Evolutionary conservation across 2,113 vertebrate genomes (phyloP), one percentile per base, ranked within the genome.

Genomic region (Ictidomys tridecemlineatus): DNA sequence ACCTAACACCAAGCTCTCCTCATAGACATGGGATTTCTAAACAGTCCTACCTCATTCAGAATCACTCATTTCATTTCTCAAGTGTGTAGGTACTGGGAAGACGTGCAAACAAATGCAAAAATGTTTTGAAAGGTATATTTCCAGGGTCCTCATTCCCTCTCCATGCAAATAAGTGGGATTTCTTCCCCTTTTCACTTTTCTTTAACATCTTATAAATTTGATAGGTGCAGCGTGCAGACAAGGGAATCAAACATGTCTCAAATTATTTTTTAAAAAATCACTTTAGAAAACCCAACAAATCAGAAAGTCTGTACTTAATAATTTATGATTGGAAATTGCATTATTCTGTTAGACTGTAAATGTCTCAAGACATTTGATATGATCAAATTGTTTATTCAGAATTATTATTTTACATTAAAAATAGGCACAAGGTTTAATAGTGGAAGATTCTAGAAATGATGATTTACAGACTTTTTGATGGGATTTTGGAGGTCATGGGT

Each of bases 321-420:
- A 56, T 70, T 90, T 96, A 45, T 51, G 48, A 9, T 32, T 83
- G 85, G 69, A 72, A 89, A 69, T 53, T 70, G 16, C 5, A 78
- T 51, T 74, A 85, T 24, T 85, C 58, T 72, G 28, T 91, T 39
- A 45, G 14, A 30, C 4, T 80, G 22, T 51, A 42, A 93, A 87
- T 86, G 45, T 5, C 82, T 97, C 5, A 10, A 94, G 70, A 79
- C 45, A 45, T 45, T 69, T 74, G 56, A 69, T 74, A 37, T 61
- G 18, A 56, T 12, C 51, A 84, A 83, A 73, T 94, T 26, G 61
- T 11, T 28, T 34, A 16, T 73, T 76, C 58, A 63, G 34, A 69
- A 77, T 74, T 51, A 72, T 83, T 67, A 67, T 96, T 96, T 91
- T 56, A 48, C 5, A 63, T 58, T 93, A 39, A 95, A 91, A 65